Conservation (phyloP, 2,888 invertebrate genomes). For the Andrena praecox region DNA sequence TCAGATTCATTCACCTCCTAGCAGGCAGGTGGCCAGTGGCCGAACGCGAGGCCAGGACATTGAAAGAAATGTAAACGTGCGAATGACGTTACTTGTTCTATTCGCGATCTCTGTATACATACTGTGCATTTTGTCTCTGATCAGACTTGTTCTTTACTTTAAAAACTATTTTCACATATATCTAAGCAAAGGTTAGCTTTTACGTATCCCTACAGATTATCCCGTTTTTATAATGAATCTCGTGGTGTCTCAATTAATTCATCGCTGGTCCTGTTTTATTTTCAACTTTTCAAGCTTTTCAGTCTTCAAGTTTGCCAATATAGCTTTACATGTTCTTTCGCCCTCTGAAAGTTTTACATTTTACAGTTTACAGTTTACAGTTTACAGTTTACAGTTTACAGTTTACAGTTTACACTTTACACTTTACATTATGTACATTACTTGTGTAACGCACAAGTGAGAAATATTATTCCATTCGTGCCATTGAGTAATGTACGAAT, state of each 20-base stretch:
- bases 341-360: not conserved
- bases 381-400: no score
- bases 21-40: slow-evolving; percentile 82
- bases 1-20: slow-evolving; percentile 78
- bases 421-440: not conserved
- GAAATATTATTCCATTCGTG: slow-evolving; percentile 21
- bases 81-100: slow-evolving; percentile 82
- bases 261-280: not conserved
- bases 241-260: not conserved
- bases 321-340: slow-evolving; percentile 27
- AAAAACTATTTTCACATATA: slow-evolving; percentile 81
- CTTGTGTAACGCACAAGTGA: slow-evolving; percentile 2
- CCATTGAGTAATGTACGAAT: slow-evolving; percentile 17
- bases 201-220: slow-evolving; percentile 12
- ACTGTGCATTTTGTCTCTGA: slow-evolving; percentile 81
- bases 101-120: slow-evolving; percentile 83
- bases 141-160: slow-evolving; percentile 81
- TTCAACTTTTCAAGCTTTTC: not conserved
- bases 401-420: no score
- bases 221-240: slow-evolving; percentile 17
- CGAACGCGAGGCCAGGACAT: slow-evolving; percentile 77
- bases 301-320: slow-evolving; percentile 21
- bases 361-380: no score
- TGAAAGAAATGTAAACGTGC: slow-evolving; percentile 80
- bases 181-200: slow-evolving; percentile 68